Evolutionary conservation across 1,140 invertebrate genomes (phyloP).

Genomic region (Drosophila oshimai): DNA sequence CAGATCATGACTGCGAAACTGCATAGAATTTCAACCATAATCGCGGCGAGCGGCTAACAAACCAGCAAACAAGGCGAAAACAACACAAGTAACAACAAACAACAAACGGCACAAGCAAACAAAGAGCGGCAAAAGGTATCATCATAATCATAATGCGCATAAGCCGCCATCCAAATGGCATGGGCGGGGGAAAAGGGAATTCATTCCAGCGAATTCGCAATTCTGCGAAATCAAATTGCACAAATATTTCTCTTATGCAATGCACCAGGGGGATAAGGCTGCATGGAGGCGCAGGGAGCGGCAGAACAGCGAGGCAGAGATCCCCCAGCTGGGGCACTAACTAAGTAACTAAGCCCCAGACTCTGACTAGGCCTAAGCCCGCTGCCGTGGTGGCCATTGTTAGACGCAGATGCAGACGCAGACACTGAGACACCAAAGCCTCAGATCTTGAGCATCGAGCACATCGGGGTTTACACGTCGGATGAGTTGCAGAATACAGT

Average conservation of each 20-base stretch:
- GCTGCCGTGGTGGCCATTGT: conserved; percentile 63
- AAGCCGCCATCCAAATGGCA: conserved; percentile 45
- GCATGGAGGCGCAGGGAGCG: background rate
- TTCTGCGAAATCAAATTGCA: conserved; percentile 82
- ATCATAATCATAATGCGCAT: conserved; percentile 81
- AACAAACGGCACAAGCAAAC: conserved; percentile 34
- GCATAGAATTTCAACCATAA: conserved; percentile 78
- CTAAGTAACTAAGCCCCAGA: conserved; percentile 64
- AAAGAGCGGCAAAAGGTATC: conserved; percentile 60
- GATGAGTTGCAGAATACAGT: background rate
- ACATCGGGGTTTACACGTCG: conserved; percentile 43
- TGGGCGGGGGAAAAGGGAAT: conserved; percentile 39
- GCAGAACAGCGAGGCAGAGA: conserved; percentile 33
- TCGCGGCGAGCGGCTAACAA: conserved; percentile 74
- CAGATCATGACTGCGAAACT: conserved; percentile 72
- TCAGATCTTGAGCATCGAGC: conserved; percentile 22
- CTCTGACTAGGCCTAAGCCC: background rate
- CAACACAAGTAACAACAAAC: conserved; percentile 58
- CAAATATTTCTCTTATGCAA: conserved; percentile 81
- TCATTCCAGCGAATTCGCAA: conserved; percentile 81
- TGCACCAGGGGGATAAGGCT: conserved; percentile 35
- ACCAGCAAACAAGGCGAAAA: conserved; percentile 80
- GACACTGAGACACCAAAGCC: conserved; percentile 55
- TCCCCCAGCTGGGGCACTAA: conserved; percentile 64
- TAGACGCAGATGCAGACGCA: conserved; percentile 55